These are phyloP conservation scores for Elmis aenea DNA, from an alignment of 2,888 invertebrate genomes.

Conservation along the genomic window DNA sequence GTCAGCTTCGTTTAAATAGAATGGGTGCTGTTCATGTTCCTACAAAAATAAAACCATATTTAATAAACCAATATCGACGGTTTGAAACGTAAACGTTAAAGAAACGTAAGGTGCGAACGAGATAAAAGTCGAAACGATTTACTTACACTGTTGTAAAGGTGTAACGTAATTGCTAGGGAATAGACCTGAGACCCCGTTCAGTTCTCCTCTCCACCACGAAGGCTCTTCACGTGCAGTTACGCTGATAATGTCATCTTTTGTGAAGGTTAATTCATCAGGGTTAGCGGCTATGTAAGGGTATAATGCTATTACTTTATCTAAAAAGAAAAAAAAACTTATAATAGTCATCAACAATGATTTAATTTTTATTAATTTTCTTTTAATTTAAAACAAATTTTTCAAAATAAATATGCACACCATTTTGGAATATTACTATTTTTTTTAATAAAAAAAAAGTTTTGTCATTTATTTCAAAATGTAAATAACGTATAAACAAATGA, in stretches of 20 bases:
- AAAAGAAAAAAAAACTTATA: constrained; percentile 5
- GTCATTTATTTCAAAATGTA: too few species aligned
- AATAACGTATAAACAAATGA: too few species aligned
- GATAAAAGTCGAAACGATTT: too few species aligned
- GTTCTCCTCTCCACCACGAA: constrained; percentile 97
- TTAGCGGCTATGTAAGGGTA: constrained; percentile 94
- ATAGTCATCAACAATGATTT: too few species aligned
- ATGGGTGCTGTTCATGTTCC: constrained; percentile 45
- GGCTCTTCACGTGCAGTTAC: constrained; percentile 87
- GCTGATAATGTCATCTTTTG: constrained; percentile 85
- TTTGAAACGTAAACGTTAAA: background rate
- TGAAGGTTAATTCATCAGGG: constrained; percentile 89
- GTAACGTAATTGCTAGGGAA: constrained; percentile 96
- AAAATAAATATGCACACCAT: too few species aligned
- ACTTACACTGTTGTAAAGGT: constrained; percentile 62
- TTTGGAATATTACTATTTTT: too few species aligned
- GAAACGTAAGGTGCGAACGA: too few species aligned
- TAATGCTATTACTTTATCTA: constrained; percentile 85
- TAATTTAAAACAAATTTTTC: too few species aligned
- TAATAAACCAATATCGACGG: too few species aligned
- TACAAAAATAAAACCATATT: constrained; percentile 34
- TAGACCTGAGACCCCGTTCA: constrained; percentile 82
- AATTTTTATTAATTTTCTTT: too few species aligned
- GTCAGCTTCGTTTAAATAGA: constrained; percentile 44
- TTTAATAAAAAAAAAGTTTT: too few species aligned